Evolutionary conservation across 2,797 vertebrate species (phyloP), one percentile per base, ranked within the genome.

Genomic region (Nasua narica): DNA sequence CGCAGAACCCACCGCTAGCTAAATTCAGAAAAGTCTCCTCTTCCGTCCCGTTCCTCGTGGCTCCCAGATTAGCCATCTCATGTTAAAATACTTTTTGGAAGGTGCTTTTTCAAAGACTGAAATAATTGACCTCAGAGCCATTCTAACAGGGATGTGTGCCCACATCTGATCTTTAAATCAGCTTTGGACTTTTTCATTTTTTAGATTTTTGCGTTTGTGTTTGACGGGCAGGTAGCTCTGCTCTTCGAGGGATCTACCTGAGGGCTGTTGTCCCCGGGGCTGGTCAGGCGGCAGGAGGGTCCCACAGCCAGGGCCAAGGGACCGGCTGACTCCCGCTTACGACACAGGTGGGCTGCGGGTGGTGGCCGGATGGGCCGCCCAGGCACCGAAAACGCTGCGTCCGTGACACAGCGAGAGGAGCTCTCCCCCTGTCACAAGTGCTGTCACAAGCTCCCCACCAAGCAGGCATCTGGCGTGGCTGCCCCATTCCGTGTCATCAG

Each of bases 91-190:
- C 65, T 16, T 76, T 76, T 37, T 7, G 19, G 16, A 11, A 88
- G 90, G 25, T 78, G 52, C 16, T 62, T 92, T 82, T 65, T 76
- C 56, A 86, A 87, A 90, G 67, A 91, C 60, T 50, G 19, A 74
- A 90, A 77, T 18, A 60, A 78, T 0, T 35, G 35, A 65, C 76
- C 32, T 86, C 35, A 87, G 72, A 60, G 76, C 48, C 72, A 40
- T 27, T 19, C 2, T 32, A 56, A 40, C 3, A 32, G 19, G 74
- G 54, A 46, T 46, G n/a, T 43, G 12, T 43, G 48, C 27, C 77
- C 37, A 13, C 0, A 7, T 40, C 1, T 29, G 19, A 74, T 43
- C n/a, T 62, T 58, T 32, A 35, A 27, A 23, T 69, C 19, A 40
- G 35, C 11, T 7, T 6, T 2, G 50, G 23, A 43, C 18, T 69